Percentiles rank a stretch among this genome's conserved stretches.
Conservation (phyloP, 2,113 vertebrate genomes). For the Cettia cetti region DNA sequence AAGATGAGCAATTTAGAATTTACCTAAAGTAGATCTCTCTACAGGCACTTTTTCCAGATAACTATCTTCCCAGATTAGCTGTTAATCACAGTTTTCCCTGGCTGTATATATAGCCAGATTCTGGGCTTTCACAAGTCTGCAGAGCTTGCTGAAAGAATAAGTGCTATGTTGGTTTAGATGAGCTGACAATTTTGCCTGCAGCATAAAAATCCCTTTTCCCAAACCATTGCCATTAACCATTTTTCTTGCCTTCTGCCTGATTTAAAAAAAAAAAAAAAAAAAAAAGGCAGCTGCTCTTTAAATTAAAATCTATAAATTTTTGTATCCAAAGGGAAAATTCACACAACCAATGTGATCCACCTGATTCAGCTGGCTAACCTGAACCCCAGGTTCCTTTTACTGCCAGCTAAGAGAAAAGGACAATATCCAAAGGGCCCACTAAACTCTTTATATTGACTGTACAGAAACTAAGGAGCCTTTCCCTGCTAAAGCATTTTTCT, state of each 20-base stretch:
- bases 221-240: not conserved
- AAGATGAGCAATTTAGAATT: not conserved
- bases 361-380: not conserved
- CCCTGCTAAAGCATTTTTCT: not conserved
- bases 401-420: not conserved
- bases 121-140: not conserved
- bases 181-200: not conserved
- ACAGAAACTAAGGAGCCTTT: not conserved
- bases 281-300: not conserved
- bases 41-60: not conserved
- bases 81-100: not conserved
- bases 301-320: not conserved
- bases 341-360: not conserved
- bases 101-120: not conserved
- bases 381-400: not conserved
- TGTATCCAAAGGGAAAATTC: not conserved
- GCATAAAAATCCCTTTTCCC: not conserved
- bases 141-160: not conserved
- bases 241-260: not conserved
- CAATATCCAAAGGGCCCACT: not conserved
- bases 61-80: not conserved
- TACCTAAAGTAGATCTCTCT: not conserved
- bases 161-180: not conserved
- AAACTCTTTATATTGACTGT: not conserved
- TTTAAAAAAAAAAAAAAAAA: not conserved